Percentiles rank a stretch among this genome's conserved stretches.
These are phyloP conservation scores for Cotesia typhae DNA, from an alignment of 1,140 invertebrate genomes.

Conservation along the genomic window DNA sequence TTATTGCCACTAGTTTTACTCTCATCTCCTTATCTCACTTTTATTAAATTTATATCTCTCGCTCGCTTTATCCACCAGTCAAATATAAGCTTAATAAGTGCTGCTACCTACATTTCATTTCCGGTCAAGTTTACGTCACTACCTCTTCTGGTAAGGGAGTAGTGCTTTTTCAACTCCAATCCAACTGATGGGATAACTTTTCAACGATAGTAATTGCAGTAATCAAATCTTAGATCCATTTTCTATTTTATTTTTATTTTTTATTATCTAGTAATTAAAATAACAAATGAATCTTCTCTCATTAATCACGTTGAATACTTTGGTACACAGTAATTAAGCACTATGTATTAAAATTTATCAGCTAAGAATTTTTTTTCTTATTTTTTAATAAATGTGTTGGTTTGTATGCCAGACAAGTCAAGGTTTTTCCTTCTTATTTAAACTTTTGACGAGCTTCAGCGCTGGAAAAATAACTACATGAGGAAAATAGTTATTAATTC, in stretches of 20 bases:
- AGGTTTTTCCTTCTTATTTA: constrained; percentile 12
- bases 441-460: neutral
- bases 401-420: constrained; percentile 14
- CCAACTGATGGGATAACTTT: neutral
- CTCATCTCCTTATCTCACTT: constrained; percentile 35
- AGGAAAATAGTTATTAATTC: neutral
- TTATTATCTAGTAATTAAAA: neutral
- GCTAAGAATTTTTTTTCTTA: constrained; percentile 13
- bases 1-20: constrained; percentile 42
- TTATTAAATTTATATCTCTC: neutral
- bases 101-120: constrained; percentile 67
- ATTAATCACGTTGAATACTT: too few relatives aligned
- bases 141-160: constrained; percentile 49
- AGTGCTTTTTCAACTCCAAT: neutral
- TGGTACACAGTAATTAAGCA: too few relatives aligned
- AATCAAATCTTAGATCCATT: too few relatives aligned
- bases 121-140: constrained; percentile 64
- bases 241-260: too few relatives aligned
- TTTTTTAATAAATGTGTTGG: neutral
- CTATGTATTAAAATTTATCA: neutral
- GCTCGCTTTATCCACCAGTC: constrained; percentile 30
- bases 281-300: neutral
- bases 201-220: neutral
- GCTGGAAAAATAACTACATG: neutral
- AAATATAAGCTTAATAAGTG: constrained; percentile 61